A percentile compares a stretch with the other conserved stretches of the same genome.
These are phyloP conservation scores for Pyrgilauda ruficollis DNA, from an alignment of 2,113 vertebrate species.

Conservation along the genomic window DNA sequence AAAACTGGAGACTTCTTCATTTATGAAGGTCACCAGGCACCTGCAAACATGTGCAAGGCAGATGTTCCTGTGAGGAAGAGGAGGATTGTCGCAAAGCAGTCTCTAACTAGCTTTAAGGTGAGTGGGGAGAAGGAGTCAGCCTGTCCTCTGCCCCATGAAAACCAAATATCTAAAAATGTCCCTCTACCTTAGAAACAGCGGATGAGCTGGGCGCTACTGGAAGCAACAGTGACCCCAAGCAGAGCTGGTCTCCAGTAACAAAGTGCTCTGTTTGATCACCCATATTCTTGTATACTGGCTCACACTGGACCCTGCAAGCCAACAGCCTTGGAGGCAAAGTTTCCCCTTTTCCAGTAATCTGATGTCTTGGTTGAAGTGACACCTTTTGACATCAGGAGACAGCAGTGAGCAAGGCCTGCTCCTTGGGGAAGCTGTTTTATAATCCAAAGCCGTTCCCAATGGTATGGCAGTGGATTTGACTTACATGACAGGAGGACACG, in stretches of 20 bases:
- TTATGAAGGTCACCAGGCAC: background rate
- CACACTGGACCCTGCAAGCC: background rate
- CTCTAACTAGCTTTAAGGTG: background rate
- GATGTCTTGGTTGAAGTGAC: background rate
- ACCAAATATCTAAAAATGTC: background rate
- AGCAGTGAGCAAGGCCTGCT: background rate
- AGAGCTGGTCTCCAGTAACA: background rate
- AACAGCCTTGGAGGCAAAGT: background rate
- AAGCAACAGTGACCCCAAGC: background rate
- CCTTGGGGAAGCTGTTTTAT: background rate
- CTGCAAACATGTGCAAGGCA: slow-evolving; percentile 1
- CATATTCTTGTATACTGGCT: background rate
- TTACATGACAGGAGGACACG: background rate
- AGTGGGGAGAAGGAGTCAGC: background rate
- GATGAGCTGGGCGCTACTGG: background rate
- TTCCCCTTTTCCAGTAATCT: background rate
- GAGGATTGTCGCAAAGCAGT: background rate
- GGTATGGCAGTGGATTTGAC: background rate
- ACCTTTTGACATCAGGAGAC: background rate
- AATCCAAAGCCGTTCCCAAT: background rate
- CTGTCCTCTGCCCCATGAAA: background rate
- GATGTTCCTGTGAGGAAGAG: slow-evolving; percentile 14
- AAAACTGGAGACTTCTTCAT: background rate
- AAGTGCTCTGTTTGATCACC: background rate
- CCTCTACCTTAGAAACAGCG: background rate